Percentiles rank a stretch among this genome's conserved stretches.
Evolutionary conservation across 2,113 vertebrate species (phyloP).

Genomic region (Strix aluco): DNA sequence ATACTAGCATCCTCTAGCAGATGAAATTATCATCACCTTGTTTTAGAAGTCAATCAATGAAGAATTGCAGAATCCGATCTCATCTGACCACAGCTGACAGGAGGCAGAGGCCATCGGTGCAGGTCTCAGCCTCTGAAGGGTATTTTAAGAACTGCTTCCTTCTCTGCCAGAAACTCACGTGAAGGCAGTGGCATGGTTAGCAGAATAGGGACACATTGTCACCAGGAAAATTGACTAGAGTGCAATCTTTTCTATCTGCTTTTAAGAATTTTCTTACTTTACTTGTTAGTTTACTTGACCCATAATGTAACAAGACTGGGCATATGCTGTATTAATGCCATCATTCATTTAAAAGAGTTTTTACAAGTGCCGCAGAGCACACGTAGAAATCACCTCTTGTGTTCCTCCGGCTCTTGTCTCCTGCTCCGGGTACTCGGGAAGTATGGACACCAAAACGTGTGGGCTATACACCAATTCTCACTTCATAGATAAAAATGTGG

Average conservation of each 20-base stretch:
- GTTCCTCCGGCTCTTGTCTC: background rate
- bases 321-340: background rate
- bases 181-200: background rate
- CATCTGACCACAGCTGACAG: background rate
- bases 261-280: background rate
- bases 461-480: rapidly evolving
- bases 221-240: rapidly evolving
- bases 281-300: background rate
- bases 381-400: background rate
- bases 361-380: background rate
- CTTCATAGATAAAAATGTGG: background rate
- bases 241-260: background rate
- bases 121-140: background rate
- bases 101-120: background rate
- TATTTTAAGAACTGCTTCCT: background rate
- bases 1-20: background rate
- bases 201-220: background rate
- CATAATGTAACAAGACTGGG: background rate
- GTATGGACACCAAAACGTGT: rapidly evolving
- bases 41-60: background rate
- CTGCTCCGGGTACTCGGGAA: background rate
- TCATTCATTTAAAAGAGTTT: background rate
- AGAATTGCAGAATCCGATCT: background rate
- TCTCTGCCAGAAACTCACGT: background rate
- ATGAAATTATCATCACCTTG: background rate